These are phyloP conservation scores for Aspidiotus rigidus DNA, from an alignment of 2,888 invertebrate genomes.

Conservation along the genomic window DNA sequence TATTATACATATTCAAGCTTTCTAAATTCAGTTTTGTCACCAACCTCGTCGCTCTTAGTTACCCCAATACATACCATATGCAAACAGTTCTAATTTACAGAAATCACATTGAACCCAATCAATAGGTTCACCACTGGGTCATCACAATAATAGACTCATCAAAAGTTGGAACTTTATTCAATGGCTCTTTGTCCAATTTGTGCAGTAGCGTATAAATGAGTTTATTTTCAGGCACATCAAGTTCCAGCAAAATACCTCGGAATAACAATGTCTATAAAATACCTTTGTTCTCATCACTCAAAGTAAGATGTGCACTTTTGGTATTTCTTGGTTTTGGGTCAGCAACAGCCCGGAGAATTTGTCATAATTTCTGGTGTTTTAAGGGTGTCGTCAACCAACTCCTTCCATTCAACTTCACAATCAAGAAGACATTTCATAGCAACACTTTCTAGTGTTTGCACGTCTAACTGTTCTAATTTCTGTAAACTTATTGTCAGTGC, in stretches of 20 bases:
- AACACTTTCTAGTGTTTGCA: too few species aligned
- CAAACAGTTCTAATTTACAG: conserved; percentile 95
- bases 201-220: too few species aligned
- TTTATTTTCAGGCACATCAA: too few species aligned
- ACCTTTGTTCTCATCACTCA: too few species aligned
- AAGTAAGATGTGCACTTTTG: conserved; percentile 14
- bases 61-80: conserved; percentile 93
- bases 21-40: conserved; percentile 79
- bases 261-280: too few species aligned
- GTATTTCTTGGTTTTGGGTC: conserved; percentile 8
- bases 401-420: too few species aligned
- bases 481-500: conserved; percentile 64
- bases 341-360: not conserved
- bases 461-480: too few species aligned
- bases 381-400: conserved; percentile 18
- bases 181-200: too few species aligned
- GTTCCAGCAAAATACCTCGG: too few species aligned
- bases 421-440: too few species aligned
- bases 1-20: too few species aligned
- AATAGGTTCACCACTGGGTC: conserved; percentile 53
- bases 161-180: too few species aligned
- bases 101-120: conserved; percentile 98
- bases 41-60: conserved; percentile 66
- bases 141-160: conserved; percentile 13
- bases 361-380: conserved; percentile 20